Base-by-base conservation (phyloP, 2,888 invertebrate species). In the Eledone cirrhosa region DNA sequence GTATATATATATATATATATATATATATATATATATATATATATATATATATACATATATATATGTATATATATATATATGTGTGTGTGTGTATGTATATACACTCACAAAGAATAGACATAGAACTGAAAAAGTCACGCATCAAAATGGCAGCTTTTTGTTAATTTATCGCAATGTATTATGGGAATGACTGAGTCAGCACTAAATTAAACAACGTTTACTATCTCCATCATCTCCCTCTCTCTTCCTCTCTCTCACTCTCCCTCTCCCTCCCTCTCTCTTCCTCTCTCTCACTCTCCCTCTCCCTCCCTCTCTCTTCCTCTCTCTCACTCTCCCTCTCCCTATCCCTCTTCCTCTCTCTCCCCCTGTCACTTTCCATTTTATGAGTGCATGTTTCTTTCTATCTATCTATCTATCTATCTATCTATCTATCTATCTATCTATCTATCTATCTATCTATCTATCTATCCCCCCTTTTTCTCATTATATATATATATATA, bases 1-100 rank as follows among this genome's bases (percentile, higher is more conserved):
- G 19, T 53, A 53, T 53, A 53, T 53, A 53, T 53, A 53, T 53
- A 53, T 53, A 53, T 53, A 53, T 53, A 53, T 53, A 53, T 53
- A 53, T 53, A 53, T 53, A 53, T 53, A 19, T 13, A 53, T 22
- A 53, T 22, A 16, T 22, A 53, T 22, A 13, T 16, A 53, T 53
- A 53, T 16, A 16, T 53, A 19, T 16, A 53, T 53, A 19, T 13
- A 53, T 16, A 53, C 13, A 53, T 16, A 53, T 16, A 53, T 16
- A 53, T 16, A 53, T 16, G 19, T 53, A 53, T 16, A 53, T 53
- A 53, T 16, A 53, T 53, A 53, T 16, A 53, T 53, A 53, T 16
- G 19, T 53, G 19, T 16, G 19, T 16, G 19, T 16, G 19, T 53
- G 19, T 16, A 53, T 16, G 19, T 53, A 53, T 16, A 53, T 53